phyloP scores from a whole-genome alignment of 2,797 vertebrate genomes.

The Denticeps clupeoides region DNA sequence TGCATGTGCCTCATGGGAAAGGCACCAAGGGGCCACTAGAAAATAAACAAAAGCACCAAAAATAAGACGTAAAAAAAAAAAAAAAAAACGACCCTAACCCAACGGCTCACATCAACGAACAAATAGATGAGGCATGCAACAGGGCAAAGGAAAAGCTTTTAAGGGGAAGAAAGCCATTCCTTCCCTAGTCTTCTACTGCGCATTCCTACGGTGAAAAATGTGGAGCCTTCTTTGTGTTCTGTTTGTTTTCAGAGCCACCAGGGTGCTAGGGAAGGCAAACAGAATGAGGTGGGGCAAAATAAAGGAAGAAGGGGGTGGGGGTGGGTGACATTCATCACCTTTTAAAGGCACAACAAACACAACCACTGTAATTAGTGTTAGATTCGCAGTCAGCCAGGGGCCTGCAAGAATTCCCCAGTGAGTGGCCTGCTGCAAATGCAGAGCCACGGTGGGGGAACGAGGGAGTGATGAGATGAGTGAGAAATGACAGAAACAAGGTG shows the following conservation, averaged over 20 bases:
- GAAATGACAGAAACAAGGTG: conserved; percentile 12
- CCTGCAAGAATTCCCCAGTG: conserved; percentile 20
- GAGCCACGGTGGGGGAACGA: no score
- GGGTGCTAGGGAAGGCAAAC: conserved; percentile 25
- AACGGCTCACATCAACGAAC: conserved; percentile 24
- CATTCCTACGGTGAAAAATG: conserved; percentile 26
- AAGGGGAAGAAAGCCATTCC: neutral
- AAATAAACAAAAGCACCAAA: conserved; percentile 22
- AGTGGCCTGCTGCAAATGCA: neutral
- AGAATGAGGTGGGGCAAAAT: conserved; percentile 17
- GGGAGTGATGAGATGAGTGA: conserved; percentile 29
- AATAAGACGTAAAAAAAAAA: no score
- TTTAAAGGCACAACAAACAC: conserved; percentile 38
- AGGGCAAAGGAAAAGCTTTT: conserved; percentile 1
- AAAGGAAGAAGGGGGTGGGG: conserved; percentile 28
- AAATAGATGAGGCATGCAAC: conserved; percentile 21
- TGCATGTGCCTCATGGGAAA: neutral
- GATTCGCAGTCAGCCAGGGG: conserved; percentile 24
- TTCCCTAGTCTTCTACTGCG: conserved; percentile 4
- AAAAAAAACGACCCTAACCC: conserved; percentile 16
- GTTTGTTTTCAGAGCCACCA: conserved; percentile 27
- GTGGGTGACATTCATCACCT: conserved; percentile 45
- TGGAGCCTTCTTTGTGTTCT: conserved; percentile 16
- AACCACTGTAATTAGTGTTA: conserved; percentile 23
- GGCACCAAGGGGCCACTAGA: conserved; percentile 14